A percentile compares a stretch with the other conserved stretches of the same genome.
phyloP scores from a whole-genome alignment of 2,113 vertebrate genomes.

The Pygoscelis antarcticus region DNA sequence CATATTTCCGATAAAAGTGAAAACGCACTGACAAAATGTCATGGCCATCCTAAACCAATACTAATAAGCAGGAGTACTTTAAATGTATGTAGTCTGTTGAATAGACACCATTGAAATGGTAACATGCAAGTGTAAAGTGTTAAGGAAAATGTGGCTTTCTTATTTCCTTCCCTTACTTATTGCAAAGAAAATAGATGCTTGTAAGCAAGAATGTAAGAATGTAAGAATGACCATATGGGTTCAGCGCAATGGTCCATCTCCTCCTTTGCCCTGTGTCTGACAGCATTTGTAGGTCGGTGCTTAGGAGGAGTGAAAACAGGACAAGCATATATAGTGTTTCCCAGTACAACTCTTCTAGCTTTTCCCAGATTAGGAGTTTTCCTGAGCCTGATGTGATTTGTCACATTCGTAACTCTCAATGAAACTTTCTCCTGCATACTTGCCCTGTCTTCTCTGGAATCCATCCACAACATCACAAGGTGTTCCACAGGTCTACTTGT shows the following conservation, averaged over 20 bases:
- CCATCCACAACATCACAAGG: not conserved
- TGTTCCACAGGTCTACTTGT: not conserved
- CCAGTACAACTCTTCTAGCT: not conserved
- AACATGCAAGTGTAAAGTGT: not conserved
- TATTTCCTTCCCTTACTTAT: not conserved
- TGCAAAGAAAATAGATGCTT: not conserved
- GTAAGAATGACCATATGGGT: not conserved
- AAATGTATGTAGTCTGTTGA: not conserved
- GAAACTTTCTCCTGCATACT: not conserved
- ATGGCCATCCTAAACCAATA: not conserved
- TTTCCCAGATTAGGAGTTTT: not conserved
- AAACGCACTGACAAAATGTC: not conserved
- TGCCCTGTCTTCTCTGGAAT: not conserved
- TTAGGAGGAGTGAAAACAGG: not conserved
- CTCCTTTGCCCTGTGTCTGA: not conserved
- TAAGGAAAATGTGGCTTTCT: not conserved
- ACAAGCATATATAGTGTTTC: not conserved
- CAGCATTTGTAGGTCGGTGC: not conserved
- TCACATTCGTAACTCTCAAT: not conserved
- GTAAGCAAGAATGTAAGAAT: not conserved
- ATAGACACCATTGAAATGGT: not conserved
- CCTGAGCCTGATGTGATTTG: not conserved
- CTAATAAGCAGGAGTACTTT: not conserved
- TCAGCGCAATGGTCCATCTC: not conserved
- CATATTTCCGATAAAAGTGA: not conserved